Evolutionary conservation across 2,113 vertebrate species (phyloP), one percentile per base, ranked within the genome.

Genomic region (Spermophilus dauricus): DNA sequence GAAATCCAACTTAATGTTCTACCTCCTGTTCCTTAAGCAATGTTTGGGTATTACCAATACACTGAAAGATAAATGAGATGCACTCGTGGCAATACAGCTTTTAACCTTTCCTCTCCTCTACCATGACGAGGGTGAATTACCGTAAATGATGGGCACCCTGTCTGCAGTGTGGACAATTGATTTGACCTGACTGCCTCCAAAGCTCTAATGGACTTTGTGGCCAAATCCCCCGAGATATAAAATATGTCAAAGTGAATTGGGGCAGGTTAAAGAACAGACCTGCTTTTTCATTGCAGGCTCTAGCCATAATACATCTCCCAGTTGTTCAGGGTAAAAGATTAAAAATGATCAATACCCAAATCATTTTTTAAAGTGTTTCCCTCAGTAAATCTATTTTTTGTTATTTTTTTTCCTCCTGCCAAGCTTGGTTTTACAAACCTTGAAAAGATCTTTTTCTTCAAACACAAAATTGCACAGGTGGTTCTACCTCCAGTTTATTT

Each of bases 21-120:
- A 97, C 78, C 24, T 96, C 89, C 80, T 42, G 75, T 97, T 98
- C 96, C 94, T 98, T 98, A 98, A 98, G 98, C 94, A 97, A 97
- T 98, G 96, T 98, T 98, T 98, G 98, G 98, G 96, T 97, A 98
- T 97, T 97, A 97, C 98, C 98, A 97, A 98, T 97, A 97, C 95
- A 95, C 97, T 91, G 96, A 98, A 98, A 99, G 99, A 99, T 95
- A 97, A 98, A 99, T 99, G 99, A 99, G 98, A 96, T 86, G 94
- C 81, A 77, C 97, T 98, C 98, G 95, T 91, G 95, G 96, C 98
- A 96, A 98, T 98, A 98, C 98, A 96, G 98, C 99, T 99, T 99
- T 99, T 99, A 99, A 99, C 99, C 99, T 99, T 99, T 99, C 98
- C 98, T 99, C 99, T 99, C 99, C 99, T 99, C 99, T 98, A 99